Base-by-base conservation (phyloP, 2,888 invertebrate species). In the Chorisops tibialis region DNA sequence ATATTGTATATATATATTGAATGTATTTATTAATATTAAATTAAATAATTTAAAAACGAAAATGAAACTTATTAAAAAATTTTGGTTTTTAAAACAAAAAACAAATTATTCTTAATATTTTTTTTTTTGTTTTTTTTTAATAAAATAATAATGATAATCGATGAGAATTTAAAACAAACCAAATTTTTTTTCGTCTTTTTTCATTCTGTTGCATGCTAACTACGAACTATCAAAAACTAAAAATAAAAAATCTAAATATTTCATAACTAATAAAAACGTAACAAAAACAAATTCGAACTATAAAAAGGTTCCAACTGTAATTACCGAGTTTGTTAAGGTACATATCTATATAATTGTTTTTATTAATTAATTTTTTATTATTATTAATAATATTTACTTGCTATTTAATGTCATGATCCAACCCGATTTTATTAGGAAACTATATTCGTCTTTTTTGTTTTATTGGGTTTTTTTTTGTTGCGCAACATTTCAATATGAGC, bases 291-390 rank as follows among this genome's bases (percentile, higher is more conserved):
- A 19, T n/a, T 21, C 2, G n/a, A 47, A 47, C 7, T 11, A 5
- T 4, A n/a, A 47, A 47, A 45, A 56, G 56, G 56, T 56, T 45
- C 56, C 56, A 56, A 56, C 56, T 43, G 56, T 56, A 56, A 56
- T 56, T 56, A 56, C 56, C 30, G 56, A 56, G 30, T 56, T 56
- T 56, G 56, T 56, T 30, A 56, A 56, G 56, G 56, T 56, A 56
- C 38, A 52, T 56, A 16, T 45, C 43, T n/a, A 45, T 35, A 45
- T 56, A 35, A 56, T 30, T 56, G 39, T n/a, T 39, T 35, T 18
- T 50, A 35, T 30, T 30, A 30, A 30, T 30, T 30, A 30, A 45
- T 45, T 3, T 18, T 18, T 45, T 45, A 12, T n/a, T n/a, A 41
- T 41, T 12, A 41, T 41, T 41, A 4, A 45, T n/a, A 3, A 16